phyloP scores from a whole-genome alignment of 53 echinoderm and acorn worm species.

The Pentamera pediparva region DNA sequence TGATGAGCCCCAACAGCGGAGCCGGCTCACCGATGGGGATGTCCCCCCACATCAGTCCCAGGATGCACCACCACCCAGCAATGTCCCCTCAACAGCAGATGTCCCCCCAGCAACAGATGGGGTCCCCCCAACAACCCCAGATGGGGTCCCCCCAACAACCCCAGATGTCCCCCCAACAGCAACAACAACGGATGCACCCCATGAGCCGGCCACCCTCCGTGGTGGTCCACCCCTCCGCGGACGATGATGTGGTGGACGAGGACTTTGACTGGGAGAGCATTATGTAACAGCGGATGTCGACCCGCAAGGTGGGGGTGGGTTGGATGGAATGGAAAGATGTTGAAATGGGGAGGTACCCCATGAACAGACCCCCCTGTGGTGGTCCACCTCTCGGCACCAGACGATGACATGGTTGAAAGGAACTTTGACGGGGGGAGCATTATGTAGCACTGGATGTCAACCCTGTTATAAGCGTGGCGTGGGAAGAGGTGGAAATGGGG shows the following conservation, averaged over 20 bases:
- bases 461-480: neutral
- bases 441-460: too few relatives aligned
- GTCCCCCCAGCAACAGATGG: too few relatives aligned
- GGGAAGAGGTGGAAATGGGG: neutral
- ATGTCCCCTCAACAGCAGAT: constrained; percentile 21
- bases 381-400: constrained; percentile 37
- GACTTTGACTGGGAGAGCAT: constrained; percentile 82
- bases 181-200: too few relatives aligned
- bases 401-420: constrained; percentile 67
- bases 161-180: constrained; percentile 32
- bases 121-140: constrained; percentile 41
- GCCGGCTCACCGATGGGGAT: constrained; percentile 61
- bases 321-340: too few relatives aligned
- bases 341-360: too few relatives aligned
- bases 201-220: constrained; percentile 22
- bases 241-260: constrained; percentile 64
- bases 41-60: constrained; percentile 44
- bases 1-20: constrained; percentile 85
- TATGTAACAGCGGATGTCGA: too few relatives aligned
- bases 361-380: constrained; percentile 35
- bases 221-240: constrained; percentile 39
- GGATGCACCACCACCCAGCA: constrained; percentile 36
- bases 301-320: too few relatives aligned
- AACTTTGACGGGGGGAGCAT: constrained; percentile 81
- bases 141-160: constrained; percentile 13